Percentiles rank a stretch among this genome's conserved stretches.
Evolutionary conservation across 2,113 vertebrate genomes (phyloP).

Genomic region (Hippocampus mohnikei): DNA sequence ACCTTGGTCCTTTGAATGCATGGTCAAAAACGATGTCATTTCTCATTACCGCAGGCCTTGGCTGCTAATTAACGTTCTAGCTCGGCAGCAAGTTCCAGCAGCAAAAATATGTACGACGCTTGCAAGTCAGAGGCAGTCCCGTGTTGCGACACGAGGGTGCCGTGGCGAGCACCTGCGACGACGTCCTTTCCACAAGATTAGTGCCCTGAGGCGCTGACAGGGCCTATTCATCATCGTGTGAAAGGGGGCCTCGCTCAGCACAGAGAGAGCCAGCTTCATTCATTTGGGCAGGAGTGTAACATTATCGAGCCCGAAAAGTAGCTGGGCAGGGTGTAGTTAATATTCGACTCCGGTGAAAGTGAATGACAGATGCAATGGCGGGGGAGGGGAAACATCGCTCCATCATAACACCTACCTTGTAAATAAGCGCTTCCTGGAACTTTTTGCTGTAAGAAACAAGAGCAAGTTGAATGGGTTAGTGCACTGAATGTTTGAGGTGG

Average conservation of each 20-base stretch:
- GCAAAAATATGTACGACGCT: conserved; percentile 8
- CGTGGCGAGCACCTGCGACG: conserved; percentile 43
- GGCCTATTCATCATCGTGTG: conserved; percentile 60
- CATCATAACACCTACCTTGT: conserved; percentile 80
- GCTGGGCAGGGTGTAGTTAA: conserved; percentile 5
- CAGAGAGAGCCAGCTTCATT: conserved; percentile 36
- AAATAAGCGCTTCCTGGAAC: conserved; percentile 84
- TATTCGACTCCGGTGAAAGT: conserved; percentile 15
- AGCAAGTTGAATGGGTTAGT: conserved; percentile 5
- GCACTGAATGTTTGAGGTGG: neutral
- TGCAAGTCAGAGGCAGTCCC: conserved; percentile 28
- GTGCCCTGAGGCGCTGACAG: conserved; percentile 46
- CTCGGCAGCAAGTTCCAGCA: neutral
- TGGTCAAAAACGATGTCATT: neutral
- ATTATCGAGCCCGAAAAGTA: neutral
- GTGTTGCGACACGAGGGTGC: conserved; percentile 58
- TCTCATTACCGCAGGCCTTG: neutral
- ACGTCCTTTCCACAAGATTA: conserved; percentile 45
- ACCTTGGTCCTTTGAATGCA: neutral
- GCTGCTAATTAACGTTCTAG: neutral
- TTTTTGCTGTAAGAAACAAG: conserved; percentile 72
- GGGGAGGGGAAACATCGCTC: conserved; percentile 8
- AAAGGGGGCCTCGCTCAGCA: conserved; percentile 29
- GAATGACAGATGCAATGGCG: conserved; percentile 18
- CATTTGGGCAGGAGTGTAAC: neutral